Conservation (phyloP, 2,113 vertebrate species). For the Oncorhynchus tshawytscha region DNA sequence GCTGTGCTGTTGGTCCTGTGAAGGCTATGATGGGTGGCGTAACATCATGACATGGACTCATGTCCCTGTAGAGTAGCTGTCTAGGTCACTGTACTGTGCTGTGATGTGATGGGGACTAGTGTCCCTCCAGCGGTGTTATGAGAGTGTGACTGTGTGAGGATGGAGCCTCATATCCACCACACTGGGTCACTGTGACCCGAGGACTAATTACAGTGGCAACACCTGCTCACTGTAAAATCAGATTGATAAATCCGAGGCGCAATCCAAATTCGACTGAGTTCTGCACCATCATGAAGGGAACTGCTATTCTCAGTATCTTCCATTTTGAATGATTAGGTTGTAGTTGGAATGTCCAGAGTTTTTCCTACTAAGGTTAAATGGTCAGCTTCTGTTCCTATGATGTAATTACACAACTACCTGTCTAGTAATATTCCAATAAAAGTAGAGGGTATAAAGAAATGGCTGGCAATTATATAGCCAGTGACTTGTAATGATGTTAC, state of each 20-base stretch:
- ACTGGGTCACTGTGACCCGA: not conserved
- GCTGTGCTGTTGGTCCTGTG: not conserved
- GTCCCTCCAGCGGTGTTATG: not conserved
- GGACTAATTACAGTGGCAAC: not conserved
- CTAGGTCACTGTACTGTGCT: not conserved
- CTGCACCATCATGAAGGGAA: not conserved
- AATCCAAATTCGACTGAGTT: not conserved
- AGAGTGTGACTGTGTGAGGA: not conserved
- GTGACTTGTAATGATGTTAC: not conserved
- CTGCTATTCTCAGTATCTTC: not conserved
- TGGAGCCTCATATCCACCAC: not conserved
- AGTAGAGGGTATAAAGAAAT: not conserved
- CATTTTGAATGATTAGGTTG: not conserved
- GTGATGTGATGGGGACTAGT: not conserved
- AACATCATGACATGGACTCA: not conserved
- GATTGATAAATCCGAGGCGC: not conserved
- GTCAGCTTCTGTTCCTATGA: no score
- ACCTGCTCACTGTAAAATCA: conserved; percentile 8
- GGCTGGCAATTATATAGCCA: not conserved
- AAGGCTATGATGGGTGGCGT: not conserved
- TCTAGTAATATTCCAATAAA: no score
- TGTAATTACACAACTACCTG: no score
- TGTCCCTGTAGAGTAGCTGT: not conserved
- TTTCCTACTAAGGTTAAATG: no score
- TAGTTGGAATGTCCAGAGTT: no score